Conservation (phyloP, 1,140 invertebrate species). For the Heliothis subflexa region DNA sequence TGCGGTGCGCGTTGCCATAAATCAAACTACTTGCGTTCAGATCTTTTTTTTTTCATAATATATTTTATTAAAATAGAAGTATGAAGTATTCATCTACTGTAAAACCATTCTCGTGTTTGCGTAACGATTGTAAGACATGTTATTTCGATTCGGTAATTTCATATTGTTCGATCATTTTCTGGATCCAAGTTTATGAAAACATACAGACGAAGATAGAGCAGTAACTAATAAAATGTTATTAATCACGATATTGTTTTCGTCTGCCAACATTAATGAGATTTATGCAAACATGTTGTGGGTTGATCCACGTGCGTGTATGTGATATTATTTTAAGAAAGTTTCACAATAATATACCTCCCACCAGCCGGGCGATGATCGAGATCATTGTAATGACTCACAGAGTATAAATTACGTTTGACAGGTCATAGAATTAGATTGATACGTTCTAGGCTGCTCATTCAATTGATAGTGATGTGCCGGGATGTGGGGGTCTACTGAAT, state of each 20-base stretch:
- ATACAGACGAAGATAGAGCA: constrained; percentile 12
- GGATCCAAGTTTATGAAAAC: constrained; percentile 17
- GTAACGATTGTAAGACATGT: constrained; percentile 16
- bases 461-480: constrained; percentile 78
- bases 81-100: not conserved
- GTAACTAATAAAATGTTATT: constrained; percentile 19
- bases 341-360: constrained; percentile 41
- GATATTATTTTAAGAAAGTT: constrained; percentile 46
- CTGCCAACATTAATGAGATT: constrained; percentile 38
- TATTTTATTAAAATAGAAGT: constrained; percentile 35
- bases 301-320: constrained; percentile 10
- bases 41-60: constrained; percentile 28
- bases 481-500: constrained; percentile 80
- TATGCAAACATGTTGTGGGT: constrained; percentile 32
- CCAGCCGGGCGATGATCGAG: constrained; percentile 27
- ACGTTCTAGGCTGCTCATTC: constrained; percentile 76
- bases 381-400: constrained; percentile 48
- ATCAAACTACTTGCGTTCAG: constrained; percentile 40
- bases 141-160: constrained; percentile 11
- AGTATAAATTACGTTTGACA: constrained; percentile 82
- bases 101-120: constrained; percentile 26
- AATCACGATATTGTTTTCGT: constrained; percentile 31
- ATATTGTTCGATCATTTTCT: not conserved
- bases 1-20: constrained; percentile 44
- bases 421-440: constrained; percentile 78